A percentile compares a stretch with the other conserved stretches of the same genome.
These are phyloP conservation scores for Aradus depressus DNA, from an alignment of 2,888 invertebrate genomes.

Conservation along the genomic window DNA sequence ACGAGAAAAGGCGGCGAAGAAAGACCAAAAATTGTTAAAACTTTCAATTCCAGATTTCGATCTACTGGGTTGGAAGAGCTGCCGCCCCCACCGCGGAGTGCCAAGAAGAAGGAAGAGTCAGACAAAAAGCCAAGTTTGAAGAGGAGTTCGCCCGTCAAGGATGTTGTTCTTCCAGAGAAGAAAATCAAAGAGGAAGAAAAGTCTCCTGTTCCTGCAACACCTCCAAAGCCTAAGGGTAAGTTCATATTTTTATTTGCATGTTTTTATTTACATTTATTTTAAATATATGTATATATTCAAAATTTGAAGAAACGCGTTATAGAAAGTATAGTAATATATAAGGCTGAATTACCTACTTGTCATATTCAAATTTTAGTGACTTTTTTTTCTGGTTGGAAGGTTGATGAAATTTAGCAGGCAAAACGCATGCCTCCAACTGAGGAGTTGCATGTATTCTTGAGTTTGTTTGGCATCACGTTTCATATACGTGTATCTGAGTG, in stretches of 20 bases:
- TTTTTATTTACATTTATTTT: background rate
- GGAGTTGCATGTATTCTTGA: too few species aligned
- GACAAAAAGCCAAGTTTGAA: constrained; percentile 21
- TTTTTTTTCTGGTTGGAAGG: too few species aligned
- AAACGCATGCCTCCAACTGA: too few species aligned
- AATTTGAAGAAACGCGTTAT: too few species aligned
- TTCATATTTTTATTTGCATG: constrained; percentile 37
- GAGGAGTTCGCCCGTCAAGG: constrained; percentile 21
- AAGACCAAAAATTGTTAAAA: constrained; percentile 75
- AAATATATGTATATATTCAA: too few species aligned
- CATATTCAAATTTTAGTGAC: too few species aligned
- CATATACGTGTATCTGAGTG: too few species aligned
- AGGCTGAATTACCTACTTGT: too few species aligned
- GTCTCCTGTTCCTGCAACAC: constrained; percentile 47
- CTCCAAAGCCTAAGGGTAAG: constrained; percentile 87
- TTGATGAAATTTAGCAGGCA: too few species aligned
- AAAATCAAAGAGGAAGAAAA: constrained; percentile 48
- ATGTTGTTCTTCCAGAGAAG: constrained; percentile 46
- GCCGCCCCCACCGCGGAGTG: constrained; percentile 70
- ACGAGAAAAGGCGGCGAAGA: constrained; percentile 54
- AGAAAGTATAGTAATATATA: too few species aligned
- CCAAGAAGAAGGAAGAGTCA: constrained; percentile 35
- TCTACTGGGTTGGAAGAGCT: constrained; percentile 84
- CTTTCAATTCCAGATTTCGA: constrained; percentile 80
- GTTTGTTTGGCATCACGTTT: too few species aligned